Evolutionary conservation across 2,113 vertebrate genomes (phyloP).

Genomic region (Scalopus aquaticus): DNA sequence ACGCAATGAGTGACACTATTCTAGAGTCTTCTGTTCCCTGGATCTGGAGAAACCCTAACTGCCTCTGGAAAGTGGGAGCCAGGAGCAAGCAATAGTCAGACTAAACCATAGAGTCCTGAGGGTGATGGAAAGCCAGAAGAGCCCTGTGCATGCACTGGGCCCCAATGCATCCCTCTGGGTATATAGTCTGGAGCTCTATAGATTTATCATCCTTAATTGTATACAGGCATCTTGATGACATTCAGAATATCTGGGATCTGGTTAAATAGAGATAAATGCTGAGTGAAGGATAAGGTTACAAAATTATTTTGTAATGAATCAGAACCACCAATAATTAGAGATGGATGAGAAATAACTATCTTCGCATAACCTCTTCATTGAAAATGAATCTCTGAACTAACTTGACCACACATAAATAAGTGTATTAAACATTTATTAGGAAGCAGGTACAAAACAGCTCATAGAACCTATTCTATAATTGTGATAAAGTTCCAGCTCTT

Average conservation of each 20-base stretch:
- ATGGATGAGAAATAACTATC: background rate
- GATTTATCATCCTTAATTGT: background rate
- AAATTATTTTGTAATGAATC: background rate
- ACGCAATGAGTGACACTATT: background rate
- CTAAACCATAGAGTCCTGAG: background rate
- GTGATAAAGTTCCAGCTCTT: background rate
- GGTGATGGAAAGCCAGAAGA: background rate
- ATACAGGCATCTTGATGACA: background rate
- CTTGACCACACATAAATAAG: background rate
- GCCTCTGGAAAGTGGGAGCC: background rate
- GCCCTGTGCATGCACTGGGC: background rate
- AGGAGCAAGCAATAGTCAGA: background rate
- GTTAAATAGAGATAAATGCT: background rate
- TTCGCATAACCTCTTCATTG: background rate
- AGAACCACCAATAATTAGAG: conserved; percentile 25
- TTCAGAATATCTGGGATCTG: background rate
- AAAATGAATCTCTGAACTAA: conserved; percentile 43
- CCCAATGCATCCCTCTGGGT: background rate
- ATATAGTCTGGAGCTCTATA: background rate
- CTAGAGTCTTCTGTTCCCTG: background rate
- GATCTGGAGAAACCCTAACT: background rate
- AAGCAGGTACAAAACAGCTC: background rate
- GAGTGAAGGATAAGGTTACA: background rate
- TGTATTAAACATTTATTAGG: conserved; percentile 8
- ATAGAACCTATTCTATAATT: background rate